These are phyloP conservation scores for Brachypteracias leptosomus DNA, from an alignment of 2,113 vertebrate genomes.

Conservation along the genomic window DNA sequence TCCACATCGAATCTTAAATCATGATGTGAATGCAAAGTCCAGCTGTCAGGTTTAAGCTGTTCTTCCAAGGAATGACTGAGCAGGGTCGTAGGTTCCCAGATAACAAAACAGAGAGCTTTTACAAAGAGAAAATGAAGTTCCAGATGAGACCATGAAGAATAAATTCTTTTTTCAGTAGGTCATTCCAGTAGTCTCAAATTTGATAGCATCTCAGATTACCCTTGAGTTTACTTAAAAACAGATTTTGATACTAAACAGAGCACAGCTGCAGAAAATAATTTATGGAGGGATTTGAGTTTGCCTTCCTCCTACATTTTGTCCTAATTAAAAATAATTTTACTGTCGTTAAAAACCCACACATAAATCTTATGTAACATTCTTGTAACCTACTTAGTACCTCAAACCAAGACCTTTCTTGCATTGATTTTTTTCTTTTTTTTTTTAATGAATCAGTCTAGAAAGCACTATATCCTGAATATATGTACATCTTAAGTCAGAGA, in stretches of 20 bases:
- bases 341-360: not conserved
- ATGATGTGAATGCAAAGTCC: not conserved
- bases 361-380: not conserved
- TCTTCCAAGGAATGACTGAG: not conserved
- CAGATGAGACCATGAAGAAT: not conserved
- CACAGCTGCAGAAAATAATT: conserved; percentile 7
- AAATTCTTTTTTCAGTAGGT: not conserved
- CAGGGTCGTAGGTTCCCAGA: not conserved
- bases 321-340: conserved; percentile 24
- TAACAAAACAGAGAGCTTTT: not conserved
- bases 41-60: not conserved
- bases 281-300: not conserved
- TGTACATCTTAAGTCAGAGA: not conserved
- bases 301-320: conserved; percentile 10
- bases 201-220: not conserved
- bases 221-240: conserved; percentile 6
- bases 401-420: not conserved
- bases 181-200: not conserved
- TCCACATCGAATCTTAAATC: not conserved
- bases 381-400: not conserved
- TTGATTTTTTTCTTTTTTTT: not conserved
- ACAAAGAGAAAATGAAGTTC: not conserved
- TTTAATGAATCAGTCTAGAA: not conserved
- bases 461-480: not conserved
- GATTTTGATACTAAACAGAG: not conserved